phyloP scores from a whole-genome alignment of 2,113 vertebrate species.

The Syrmaticus mikado region DNA sequence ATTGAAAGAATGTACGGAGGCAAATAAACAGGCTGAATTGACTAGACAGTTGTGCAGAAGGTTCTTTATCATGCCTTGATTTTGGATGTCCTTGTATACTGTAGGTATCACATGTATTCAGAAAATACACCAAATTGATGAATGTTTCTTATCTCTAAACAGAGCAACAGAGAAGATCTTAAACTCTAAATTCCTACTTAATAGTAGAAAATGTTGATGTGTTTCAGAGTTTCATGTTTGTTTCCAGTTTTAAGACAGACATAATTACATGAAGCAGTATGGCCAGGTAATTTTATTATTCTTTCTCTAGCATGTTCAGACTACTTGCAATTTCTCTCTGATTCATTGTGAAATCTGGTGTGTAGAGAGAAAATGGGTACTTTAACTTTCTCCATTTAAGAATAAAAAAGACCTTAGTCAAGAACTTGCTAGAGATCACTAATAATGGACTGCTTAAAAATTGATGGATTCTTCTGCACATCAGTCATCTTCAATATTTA shows the following conservation, averaged over 20 bases:
- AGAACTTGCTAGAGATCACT: constrained; percentile 27
- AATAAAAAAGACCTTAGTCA: not conserved
- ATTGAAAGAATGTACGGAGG: constrained; percentile 97
- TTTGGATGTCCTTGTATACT: constrained; percentile 13
- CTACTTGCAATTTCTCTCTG: not conserved
- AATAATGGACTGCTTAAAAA: not conserved
- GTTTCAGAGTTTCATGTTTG: constrained; percentile 16
- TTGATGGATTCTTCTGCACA: constrained; percentile 38
- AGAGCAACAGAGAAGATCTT: not conserved
- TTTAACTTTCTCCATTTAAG: not conserved
- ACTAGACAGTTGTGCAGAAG: not conserved
- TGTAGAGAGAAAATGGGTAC: not conserved
- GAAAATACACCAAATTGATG: constrained; percentile 1
- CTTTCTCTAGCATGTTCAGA: constrained; percentile 24
- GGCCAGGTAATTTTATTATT: not conserved
- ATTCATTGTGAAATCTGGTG: not conserved
- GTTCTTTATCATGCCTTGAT: constrained; percentile 18
- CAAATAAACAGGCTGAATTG: constrained; percentile 75
- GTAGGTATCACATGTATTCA: constrained; percentile 24
- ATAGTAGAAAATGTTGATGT: not conserved
- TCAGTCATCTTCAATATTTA: constrained; percentile 56
- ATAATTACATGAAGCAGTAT: constrained; percentile 9
- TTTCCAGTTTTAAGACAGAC: constrained; percentile 33
- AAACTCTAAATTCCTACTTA: not conserved
- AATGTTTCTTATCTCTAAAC: not conserved